phyloP scores from a whole-genome alignment of 2,888 invertebrate species.

The Chironomus riparius region DNA sequence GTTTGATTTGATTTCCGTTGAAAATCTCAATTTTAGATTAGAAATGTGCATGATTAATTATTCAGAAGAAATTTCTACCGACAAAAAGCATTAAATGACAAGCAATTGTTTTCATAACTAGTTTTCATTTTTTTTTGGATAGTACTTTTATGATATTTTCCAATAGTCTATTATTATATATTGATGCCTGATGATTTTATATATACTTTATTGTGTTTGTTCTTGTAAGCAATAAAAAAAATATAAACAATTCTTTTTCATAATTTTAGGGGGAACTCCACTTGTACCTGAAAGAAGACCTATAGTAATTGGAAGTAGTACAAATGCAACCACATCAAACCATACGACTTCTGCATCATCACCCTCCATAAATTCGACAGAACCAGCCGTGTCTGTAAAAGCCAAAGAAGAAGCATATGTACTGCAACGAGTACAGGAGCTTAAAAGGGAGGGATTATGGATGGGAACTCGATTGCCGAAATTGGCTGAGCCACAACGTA shows the following conservation, averaged over 20 bases:
- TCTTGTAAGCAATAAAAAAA: too few relatives aligned
- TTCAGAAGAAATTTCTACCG: background rate
- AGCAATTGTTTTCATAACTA: background rate
- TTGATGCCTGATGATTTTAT: background rate
- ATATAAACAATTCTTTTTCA: background rate
- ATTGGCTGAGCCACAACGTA: constrained; percentile 78
- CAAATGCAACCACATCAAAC: constrained; percentile 30
- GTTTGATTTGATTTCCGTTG: background rate
- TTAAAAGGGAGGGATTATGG: constrained; percentile 93
- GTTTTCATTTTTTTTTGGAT: background rate
- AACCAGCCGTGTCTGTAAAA: constrained; percentile 75
- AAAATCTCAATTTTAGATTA: background rate
- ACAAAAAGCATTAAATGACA: background rate
- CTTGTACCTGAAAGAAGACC: constrained; percentile 38
- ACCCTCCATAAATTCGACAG: constrained; percentile 45
- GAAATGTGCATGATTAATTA: background rate
- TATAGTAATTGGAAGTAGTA: constrained; percentile 23
- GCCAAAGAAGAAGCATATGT: constrained; percentile 90
- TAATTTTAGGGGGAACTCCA: constrained; percentile 46
- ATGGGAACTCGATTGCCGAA: constrained; percentile 84
- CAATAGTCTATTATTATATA: background rate
- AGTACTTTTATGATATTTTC: background rate
- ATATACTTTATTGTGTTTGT: background rate
- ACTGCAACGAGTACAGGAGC: constrained; percentile 80
- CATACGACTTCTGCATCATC: constrained; percentile 35